Evolutionary conservation across 1,140 invertebrate species (phyloP), one percentile per base, ranked within the genome.

Genomic region (Ditylenchus dipsaci): DNA sequence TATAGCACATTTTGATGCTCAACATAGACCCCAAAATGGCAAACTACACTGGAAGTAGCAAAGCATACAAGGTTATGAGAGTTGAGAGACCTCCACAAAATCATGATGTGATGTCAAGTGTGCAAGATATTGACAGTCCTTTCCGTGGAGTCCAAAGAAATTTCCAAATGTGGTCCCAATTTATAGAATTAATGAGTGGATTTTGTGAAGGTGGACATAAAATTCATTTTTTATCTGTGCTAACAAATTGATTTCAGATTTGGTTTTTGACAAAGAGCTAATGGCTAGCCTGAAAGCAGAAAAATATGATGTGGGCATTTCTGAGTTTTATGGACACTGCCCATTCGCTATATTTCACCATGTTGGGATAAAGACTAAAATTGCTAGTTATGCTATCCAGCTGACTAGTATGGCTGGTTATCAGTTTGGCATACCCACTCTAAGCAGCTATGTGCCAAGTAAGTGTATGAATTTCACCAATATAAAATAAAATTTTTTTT

Each of bases 371-470:
- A 58, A 59, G 42, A 70, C 68, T 13, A 67, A 61, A 47, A 17
- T 70, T 19, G 68, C 30, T 15, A 43, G 64, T 8, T 56, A 71
- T n/a, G 59, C 68, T 0, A 30, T 70, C 27, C 68, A 65, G 3
- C n/a, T 59, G 33, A 15, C n/a, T 0, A 65, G 69, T 53, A 45
- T 71, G 38, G 53, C 8, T n/a, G 68, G n/a, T 21, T 21, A 5
- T 11, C 19, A 59, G 30, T 69, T 70, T 30, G 67, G 60, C 29
- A 70, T 70, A 1, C 68, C 68, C 3, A 61, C 27, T 33, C 30
- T 69, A 7, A 17, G 27, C 33, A 70, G 68, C 29, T 70, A 68
- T 29, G 56, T 69, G 3, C 68, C 68, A 58, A 68, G 66, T 70
- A 53, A 53, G 49, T 53, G 23, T 3, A 7, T 53, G 43, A 45